These are phyloP conservation scores for Chroicocephalus ridibundus DNA, from an alignment of 2,113 vertebrate genomes.

Conservation along the genomic window DNA sequence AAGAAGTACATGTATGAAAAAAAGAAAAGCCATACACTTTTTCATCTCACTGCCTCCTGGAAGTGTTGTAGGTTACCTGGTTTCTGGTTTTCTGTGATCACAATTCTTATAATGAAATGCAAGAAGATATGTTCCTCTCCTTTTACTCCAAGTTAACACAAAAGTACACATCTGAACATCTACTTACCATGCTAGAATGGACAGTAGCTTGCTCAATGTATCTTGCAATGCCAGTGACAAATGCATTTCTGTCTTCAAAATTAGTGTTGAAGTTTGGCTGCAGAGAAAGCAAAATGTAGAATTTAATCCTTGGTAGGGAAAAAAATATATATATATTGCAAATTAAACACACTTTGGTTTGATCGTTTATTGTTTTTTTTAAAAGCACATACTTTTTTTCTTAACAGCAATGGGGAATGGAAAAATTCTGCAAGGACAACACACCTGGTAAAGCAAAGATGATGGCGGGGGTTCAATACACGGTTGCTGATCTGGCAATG, in stretches of 20 bases:
- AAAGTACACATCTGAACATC: background rate
- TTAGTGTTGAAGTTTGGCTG: constrained; percentile 99
- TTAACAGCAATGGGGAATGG: background rate
- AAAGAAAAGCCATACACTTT: background rate
- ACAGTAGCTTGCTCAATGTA: constrained; percentile 98
- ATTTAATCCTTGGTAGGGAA: background rate
- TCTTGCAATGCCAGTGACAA: constrained; percentile 96
- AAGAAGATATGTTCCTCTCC: background rate
- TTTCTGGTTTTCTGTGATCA: background rate
- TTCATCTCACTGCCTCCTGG: background rate
- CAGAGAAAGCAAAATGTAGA: background rate
- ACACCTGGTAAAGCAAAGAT: constrained; percentile 93
- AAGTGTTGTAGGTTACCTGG: background rate
- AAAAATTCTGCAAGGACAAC: background rate
- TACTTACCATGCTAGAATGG: constrained; percentile 93
- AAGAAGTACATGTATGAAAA: background rate
- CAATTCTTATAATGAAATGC: background rate
- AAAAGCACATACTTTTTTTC: background rate
- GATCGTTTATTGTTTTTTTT: background rate
- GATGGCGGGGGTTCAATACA: constrained; percentile 97
- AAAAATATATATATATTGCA: background rate
- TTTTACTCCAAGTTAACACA: background rate
- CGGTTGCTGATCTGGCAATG: constrained; percentile 93
- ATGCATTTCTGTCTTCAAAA: constrained; percentile 98
- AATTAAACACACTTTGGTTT: background rate